Evolutionary conservation across 2,888 invertebrate species (phyloP).

Genomic region (Chaetogeoica ovagalla): DNA sequence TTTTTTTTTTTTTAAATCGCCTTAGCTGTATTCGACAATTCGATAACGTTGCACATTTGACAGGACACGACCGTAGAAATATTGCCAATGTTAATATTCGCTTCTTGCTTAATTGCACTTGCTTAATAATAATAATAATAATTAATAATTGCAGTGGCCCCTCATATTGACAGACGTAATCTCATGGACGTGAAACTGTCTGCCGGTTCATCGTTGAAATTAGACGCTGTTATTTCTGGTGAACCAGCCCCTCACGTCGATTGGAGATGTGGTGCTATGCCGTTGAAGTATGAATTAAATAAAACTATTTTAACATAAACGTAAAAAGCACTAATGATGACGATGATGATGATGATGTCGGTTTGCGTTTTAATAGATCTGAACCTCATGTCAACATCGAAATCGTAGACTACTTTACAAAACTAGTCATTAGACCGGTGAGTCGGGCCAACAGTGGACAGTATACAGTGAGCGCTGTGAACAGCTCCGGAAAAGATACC

Average conservation of each 20-base stretch:
- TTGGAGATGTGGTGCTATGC: constrained; percentile 86
- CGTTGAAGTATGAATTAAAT: constrained; percentile 64
- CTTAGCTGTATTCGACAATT: too few species aligned
- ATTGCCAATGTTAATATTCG: too few species aligned
- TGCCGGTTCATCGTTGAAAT: constrained; percentile 88
- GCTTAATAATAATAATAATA: too few species aligned
- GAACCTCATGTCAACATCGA: constrained; percentile 77
- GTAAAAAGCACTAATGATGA: too few species aligned
- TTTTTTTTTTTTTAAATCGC: too few species aligned
- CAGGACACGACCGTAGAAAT: too few species aligned
- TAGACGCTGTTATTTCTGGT: constrained; percentile 90
- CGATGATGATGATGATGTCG: neutral
- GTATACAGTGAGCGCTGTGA: constrained; percentile 82
- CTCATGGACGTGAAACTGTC: constrained; percentile 87
- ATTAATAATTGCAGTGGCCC: constrained; percentile 70
- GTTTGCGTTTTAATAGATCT: constrained; percentile 53
- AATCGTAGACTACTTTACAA: constrained; percentile 84
- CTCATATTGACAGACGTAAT: constrained; percentile 92
- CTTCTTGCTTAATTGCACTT: too few species aligned
- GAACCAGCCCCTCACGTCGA: constrained; percentile 93
- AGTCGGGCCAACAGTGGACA: constrained; percentile 82
- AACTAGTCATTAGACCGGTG: constrained; percentile 79
- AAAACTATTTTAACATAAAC: too few species aligned
- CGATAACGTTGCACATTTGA: too few species aligned
- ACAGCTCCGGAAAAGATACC: constrained; percentile 83